Evolutionary conservation across 1,140 invertebrate genomes (phyloP).

Genomic region (Drosophila rufa): DNA sequence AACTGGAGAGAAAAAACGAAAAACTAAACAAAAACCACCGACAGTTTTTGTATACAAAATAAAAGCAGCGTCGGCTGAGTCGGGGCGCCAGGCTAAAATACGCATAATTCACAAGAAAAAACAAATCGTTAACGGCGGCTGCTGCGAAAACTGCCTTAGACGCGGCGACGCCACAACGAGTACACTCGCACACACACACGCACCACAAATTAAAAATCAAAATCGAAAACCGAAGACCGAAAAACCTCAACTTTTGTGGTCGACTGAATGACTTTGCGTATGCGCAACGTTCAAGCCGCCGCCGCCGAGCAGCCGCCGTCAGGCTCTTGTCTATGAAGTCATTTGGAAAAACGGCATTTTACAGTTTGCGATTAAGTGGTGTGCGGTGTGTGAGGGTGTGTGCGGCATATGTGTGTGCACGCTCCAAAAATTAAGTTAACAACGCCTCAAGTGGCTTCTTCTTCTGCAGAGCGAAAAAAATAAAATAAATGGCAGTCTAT

Average conservation of each 20-base stretch:
- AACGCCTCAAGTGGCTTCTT: constrained; percentile 72
- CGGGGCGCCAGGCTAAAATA: constrained; percentile 43
- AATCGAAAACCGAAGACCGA: constrained; percentile 28
- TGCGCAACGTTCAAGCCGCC: constrained; percentile 50
- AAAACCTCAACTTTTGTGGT: constrained; percentile 36
- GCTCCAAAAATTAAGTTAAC: constrained; percentile 84
- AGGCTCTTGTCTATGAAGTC: constrained; percentile 80
- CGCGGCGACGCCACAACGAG: constrained; percentile 47
- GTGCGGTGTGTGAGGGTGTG: constrained; percentile 44
- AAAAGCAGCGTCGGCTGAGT: constrained; percentile 49
- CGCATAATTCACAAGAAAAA: constrained; percentile 76
- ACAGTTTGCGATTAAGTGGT: constrained; percentile 73
- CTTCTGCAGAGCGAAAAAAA: constrained; percentile 52
- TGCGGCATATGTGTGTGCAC: constrained; percentile 72
- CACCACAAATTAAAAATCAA: constrained; percentile 32
- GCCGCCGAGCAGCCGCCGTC: constrained; percentile 41
- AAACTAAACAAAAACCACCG: constrained; percentile 51
- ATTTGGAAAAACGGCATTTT: constrained; percentile 81
- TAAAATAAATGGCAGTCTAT: constrained; percentile 20
- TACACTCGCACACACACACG: background rate
- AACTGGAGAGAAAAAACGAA: constrained; percentile 5
- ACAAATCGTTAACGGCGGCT: constrained; percentile 41
- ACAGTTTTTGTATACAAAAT: constrained; percentile 80
- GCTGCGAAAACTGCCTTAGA: constrained; percentile 59
- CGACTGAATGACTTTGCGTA: constrained; percentile 72